phyloP scores from a whole-genome alignment of 1,140 invertebrate species.

The Hestina assimilis region DNA sequence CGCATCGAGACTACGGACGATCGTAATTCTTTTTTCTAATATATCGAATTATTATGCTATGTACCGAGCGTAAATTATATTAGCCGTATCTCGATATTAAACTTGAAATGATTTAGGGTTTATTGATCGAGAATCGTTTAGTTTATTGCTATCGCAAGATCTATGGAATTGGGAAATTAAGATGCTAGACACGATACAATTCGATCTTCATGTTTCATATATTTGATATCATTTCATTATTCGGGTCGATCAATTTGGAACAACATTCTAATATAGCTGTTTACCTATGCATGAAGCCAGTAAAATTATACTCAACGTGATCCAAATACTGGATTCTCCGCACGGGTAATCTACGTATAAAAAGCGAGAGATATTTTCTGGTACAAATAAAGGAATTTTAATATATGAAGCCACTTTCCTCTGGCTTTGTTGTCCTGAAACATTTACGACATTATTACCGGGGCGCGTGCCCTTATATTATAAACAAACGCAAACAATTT shows the following conservation, averaged over 20 bases:
- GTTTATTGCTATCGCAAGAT: background rate
- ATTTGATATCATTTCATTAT: slow-evolving; percentile 11
- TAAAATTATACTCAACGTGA: slow-evolving; percentile 37
- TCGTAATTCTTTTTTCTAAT: slow-evolving; percentile 47
- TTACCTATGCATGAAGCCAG: slow-evolving; percentile 28
- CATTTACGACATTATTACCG: slow-evolving; percentile 64
- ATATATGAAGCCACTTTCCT: slow-evolving; percentile 48
- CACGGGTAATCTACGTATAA: slow-evolving; percentile 37
- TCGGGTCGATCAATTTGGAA: slow-evolving; percentile 14
- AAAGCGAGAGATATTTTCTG: slow-evolving; percentile 41
- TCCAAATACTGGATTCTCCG: slow-evolving; percentile 34
- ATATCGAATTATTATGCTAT: slow-evolving; percentile 23
- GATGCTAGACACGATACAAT: slow-evolving; percentile 6
- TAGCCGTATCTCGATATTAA: background rate
- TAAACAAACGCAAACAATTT: slow-evolving; percentile 59
- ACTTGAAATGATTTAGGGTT: background rate
- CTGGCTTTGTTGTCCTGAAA: slow-evolving; percentile 43
- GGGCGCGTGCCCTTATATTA: slow-evolving; percentile 45
- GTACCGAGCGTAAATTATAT: background rate
- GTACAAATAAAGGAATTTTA: slow-evolving; percentile 54
- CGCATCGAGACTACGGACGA: slow-evolving; percentile 25
- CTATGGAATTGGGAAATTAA: slow-evolving; percentile 1
- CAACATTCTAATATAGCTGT: slow-evolving; percentile 22
- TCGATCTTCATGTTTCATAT: slow-evolving; percentile 5
- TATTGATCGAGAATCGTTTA: background rate